phyloP scores from a whole-genome alignment of 2,888 invertebrate genomes.

The Lepidocyrtinus sp. region DNA sequence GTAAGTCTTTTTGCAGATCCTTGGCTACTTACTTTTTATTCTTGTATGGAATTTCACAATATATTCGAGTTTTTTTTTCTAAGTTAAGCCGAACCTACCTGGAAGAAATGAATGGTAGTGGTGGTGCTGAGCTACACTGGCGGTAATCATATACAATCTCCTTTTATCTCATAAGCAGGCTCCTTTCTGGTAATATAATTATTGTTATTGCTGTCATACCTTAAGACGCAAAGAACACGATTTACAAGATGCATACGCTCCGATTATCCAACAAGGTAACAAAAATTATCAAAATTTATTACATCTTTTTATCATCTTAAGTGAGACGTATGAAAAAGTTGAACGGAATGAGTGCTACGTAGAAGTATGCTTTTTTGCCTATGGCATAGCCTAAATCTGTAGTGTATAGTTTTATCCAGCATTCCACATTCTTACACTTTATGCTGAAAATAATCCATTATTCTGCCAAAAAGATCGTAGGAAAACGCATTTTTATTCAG shows the following conservation, averaged over 20 bases:
- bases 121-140: neutral
- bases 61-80: too few species aligned
- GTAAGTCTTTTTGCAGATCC: too few species aligned
- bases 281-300: neutral
- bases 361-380: neutral
- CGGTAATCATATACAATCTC: neutral
- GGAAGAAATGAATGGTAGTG: too few species aligned
- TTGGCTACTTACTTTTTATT: too few species aligned
- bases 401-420: too few species aligned
- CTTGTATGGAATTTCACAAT: too few species aligned
- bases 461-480: too few species aligned
- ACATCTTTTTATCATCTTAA: conserved; percentile 1
- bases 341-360: neutral
- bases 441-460: too few species aligned
- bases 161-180: neutral
- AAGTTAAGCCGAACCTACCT: too few species aligned
- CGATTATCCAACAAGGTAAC: neutral
- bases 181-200: neutral
- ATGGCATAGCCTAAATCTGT: too few species aligned
- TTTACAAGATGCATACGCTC: neutral
- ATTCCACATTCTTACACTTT: too few species aligned
- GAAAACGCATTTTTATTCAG: too few species aligned
- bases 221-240: neutral
- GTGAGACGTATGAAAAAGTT: neutral
- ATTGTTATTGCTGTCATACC: conserved; percentile 5